Conservation (phyloP, 2,113 vertebrate genomes). For the Cricetomys ansorgei region DNA sequence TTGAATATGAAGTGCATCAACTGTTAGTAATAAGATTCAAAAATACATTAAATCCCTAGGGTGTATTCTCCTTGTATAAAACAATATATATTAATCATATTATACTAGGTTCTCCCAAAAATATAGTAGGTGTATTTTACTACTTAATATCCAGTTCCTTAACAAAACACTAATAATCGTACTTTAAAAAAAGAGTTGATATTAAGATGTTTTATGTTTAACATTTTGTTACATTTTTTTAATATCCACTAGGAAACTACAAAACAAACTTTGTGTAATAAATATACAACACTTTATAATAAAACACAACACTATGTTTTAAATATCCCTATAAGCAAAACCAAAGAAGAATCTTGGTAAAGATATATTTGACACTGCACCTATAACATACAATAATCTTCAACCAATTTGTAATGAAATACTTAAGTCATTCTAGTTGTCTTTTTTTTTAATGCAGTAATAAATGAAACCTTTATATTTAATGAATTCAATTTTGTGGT, state of each 20-base stretch:
- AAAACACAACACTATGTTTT: background rate
- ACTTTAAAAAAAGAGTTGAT: background rate
- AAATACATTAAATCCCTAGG: background rate
- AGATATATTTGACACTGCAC: background rate
- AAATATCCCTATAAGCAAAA: background rate
- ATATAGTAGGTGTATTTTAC: background rate
- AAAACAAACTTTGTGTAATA: background rate
- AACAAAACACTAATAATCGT: background rate
- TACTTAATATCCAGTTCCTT: background rate
- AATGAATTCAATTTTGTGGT: constrained; percentile 28
- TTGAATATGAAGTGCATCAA: constrained; percentile 1
- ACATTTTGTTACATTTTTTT: background rate
- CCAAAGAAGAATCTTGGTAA: background rate
- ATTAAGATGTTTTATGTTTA: background rate
- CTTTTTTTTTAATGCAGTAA: constrained; percentile 42
- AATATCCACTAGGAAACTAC: background rate
- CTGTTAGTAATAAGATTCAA: background rate
- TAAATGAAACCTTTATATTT: constrained; percentile 24
- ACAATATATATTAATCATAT: background rate
- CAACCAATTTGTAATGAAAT: background rate
- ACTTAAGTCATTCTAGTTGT: background rate
- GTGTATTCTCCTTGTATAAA: background rate
- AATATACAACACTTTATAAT: too few species aligned
- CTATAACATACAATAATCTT: background rate
- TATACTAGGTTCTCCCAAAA: background rate